Base-by-base conservation (phyloP, 2,797 vertebrate genomes). In the Chaenodraco wilsoni region DNA sequence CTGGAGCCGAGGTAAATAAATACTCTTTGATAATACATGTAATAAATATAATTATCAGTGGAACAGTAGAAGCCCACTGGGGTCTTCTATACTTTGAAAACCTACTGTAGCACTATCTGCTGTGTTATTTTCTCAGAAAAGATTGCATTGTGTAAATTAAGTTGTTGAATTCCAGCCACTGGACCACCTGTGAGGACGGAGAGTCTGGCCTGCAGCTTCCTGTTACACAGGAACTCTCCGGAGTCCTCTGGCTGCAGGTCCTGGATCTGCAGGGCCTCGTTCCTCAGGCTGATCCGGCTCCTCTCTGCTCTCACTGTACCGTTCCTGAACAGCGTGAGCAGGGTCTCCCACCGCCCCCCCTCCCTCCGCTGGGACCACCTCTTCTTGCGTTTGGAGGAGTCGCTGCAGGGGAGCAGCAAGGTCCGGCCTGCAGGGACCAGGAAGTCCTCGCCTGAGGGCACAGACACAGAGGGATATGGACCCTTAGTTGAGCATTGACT, bases 321-420 rank as follows among this genome's bases (percentile, higher is more conserved):
- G 45, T 93, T 90, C 37, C 45, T 90, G 80, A 79, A 92, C 5
- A 64, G 76, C 12, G 89, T 92, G 15, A 90, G 81, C 76, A 93
- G 67, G 17, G 59, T 23, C 55, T 87, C 79, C 1, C 44, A 50
- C 62, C 15, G 74, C 3, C 55, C 48, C 0, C 65, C 51, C 0
- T 6, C 49, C 51, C 40, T 15, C 59, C 69, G 81, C 23, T 79
- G 76, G 3, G 59, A 65, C 92, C 91, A 93, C 43, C 65, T 56
- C 68, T 87, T 86, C 17, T 65, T 87, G 64, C n/a, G 46, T 37
- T 66, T 88, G 33, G 23, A 23, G 17, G 83, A 77, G 43, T 51
- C 9, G 7, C 63, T 70, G 73, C 91, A 93, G 44, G 88, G 85
- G 2, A 94, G 83, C 67, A 92, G 75, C 78, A 93, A 85, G 0